Evolutionary conservation across 30 jellyfish, hydroid and myxozoan genomes (phyloP).

Genomic region (Aurelia sp.): DNA sequence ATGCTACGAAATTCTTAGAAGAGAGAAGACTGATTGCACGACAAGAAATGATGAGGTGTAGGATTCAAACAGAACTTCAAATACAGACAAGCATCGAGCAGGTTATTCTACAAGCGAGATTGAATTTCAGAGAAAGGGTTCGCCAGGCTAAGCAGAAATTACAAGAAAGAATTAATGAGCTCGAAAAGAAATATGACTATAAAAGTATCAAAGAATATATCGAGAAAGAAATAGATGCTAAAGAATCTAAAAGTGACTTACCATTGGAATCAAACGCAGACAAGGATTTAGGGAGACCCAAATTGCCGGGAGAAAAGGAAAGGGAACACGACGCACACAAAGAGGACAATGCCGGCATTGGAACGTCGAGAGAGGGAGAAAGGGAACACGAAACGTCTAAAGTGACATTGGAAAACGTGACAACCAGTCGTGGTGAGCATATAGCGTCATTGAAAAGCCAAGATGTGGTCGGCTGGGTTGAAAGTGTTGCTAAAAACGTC

Average conservation of each 20-base stretch:
- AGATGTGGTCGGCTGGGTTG: neutral
- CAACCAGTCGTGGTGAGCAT: neutral
- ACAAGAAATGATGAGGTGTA: constrained; percentile 58
- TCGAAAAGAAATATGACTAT: neutral
- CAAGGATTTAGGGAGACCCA: neutral
- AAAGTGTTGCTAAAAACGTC: neutral
- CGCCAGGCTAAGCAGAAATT: constrained; percentile 38
- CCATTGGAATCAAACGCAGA: neutral
- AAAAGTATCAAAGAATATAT: neutral
- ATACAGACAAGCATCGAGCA: constrained; percentile 36
- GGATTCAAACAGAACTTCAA: constrained; percentile 48
- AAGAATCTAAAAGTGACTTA: neutral
- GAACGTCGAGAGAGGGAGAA: neutral
- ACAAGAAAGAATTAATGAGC: neutral
- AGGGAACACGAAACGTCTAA: neutral
- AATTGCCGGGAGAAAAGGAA: neutral
- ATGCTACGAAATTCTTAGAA: constrained; percentile 39
- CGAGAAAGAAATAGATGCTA: neutral
- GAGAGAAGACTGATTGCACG: constrained; percentile 43
- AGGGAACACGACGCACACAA: neutral
- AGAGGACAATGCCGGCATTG: neutral
- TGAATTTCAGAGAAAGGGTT: constrained; percentile 42
- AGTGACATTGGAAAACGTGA: neutral
- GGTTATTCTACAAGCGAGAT: constrained; percentile 32
- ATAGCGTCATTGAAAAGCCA: neutral